Conservation (phyloP, 53 echinoderm and acorn worm genomes). For the Paracentrotus lividus region DNA sequence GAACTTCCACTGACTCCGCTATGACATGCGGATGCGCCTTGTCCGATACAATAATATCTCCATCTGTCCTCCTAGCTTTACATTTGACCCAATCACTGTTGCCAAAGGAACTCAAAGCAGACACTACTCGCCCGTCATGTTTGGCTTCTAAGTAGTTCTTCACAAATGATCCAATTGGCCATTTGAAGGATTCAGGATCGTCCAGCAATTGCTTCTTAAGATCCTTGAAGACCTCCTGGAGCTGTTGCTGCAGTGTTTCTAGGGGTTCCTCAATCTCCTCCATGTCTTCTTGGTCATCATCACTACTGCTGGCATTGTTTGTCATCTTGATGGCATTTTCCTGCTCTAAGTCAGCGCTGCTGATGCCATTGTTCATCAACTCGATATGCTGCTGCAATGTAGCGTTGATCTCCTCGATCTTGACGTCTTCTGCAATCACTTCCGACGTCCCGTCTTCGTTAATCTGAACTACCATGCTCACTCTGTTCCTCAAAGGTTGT, state of each 20-base stretch:
- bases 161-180: not conserved
- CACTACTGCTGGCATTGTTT: not conserved
- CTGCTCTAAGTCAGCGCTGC: not conserved
- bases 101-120: slow-evolving; percentile 37
- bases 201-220: not conserved
- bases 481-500: slow-evolving; percentile 19
- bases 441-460: not conserved
- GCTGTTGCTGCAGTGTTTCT: not conserved
- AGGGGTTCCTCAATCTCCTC: not conserved
- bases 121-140: not conserved
- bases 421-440: not conserved
- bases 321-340: not conserved
- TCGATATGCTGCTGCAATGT: no score
- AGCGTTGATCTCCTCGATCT: not conserved
- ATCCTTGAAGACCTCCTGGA: not conserved
- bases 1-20: not conserved
- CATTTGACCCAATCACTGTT: not conserved
- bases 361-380: no score
- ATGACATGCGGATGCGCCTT: not conserved
- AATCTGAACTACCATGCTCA: not conserved
- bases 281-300: not conserved
- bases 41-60: not conserved
- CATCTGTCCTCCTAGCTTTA: not conserved
- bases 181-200: slow-evolving; percentile 26
- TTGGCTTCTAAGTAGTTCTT: not conserved